These are phyloP conservation scores for Erythrocercus mccallii DNA, from an alignment of 2,113 vertebrate genomes.

Conservation along the genomic window DNA sequence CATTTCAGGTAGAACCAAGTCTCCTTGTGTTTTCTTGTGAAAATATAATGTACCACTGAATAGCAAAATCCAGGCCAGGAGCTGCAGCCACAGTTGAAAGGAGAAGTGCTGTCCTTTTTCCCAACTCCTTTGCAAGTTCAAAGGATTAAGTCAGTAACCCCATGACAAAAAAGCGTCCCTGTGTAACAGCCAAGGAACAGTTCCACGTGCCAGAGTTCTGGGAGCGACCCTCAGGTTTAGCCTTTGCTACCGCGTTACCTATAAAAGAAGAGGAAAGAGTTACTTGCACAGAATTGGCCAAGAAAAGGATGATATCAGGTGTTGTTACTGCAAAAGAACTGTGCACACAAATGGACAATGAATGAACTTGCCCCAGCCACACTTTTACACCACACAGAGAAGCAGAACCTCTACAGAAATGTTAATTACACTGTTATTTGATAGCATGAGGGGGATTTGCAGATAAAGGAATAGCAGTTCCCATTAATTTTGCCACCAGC, in stretches of 20 bases:
- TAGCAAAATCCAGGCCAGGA: background rate
- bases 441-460: background rate
- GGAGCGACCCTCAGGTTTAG: background rate
- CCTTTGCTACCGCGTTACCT: slow-evolving; percentile 96
- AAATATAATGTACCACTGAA: background rate
- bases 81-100: background rate
- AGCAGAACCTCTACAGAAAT: background rate
- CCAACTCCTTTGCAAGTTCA: background rate
- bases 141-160: background rate
- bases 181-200: background rate
- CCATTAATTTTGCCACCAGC: background rate
- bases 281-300: background rate
- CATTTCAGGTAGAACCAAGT: background rate
- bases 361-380: background rate
- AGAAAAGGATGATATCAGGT: fast-evolving
- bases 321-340: background rate
- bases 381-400: background rate
- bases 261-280: slow-evolving; percentile 49
- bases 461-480: background rate
- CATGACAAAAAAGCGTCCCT: background rate
- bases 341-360: fast-evolving
- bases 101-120: background rate
- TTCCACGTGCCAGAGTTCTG: background rate
- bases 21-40: background rate
- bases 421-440: background rate